Evolutionary conservation across 2,113 vertebrate species (phyloP).

Genomic region (Urocitellus parryii): DNA sequence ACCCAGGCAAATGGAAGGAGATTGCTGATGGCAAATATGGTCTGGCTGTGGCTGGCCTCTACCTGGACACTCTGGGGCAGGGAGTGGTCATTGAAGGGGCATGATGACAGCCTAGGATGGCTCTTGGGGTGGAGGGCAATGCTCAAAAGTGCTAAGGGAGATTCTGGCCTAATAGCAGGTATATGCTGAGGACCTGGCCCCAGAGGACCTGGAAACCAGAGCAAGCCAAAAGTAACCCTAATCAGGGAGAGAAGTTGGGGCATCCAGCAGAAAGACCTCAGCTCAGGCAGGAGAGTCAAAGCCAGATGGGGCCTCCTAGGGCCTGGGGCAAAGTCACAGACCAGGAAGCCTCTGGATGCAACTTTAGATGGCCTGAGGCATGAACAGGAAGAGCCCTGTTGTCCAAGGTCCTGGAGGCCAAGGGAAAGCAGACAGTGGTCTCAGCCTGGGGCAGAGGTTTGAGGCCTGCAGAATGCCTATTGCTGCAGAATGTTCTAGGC

Average conservation of each 20-base stretch:
- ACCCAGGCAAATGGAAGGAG: neutral
- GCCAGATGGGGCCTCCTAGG: neutral
- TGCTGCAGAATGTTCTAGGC: neutral
- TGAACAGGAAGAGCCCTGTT: neutral
- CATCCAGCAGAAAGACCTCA: neutral
- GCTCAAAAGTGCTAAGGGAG: too few relatives aligned
- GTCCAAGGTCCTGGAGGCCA: fast-evolving
- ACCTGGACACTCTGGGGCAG: neutral
- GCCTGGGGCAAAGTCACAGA: neutral
- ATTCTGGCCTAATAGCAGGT: neutral
- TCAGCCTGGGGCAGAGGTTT: neutral
- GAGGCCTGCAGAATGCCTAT: neutral
- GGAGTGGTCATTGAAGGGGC: neutral
- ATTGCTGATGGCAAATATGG: fast-evolving
- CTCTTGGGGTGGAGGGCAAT: fast-evolving
- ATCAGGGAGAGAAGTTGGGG: neutral
- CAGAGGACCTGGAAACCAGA: neutral
- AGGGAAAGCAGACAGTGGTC: neutral
- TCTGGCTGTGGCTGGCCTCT: neutral
- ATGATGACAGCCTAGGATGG: neutral
- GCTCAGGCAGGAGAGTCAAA: neutral
- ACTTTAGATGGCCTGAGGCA: too few relatives aligned
- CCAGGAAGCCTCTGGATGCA: neutral
- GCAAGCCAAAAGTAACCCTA: neutral
- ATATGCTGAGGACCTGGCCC: fast-evolving